Evolutionary conservation across 2,888 invertebrate species (phyloP), one percentile per base, ranked within the genome.

Genomic region (Troides helena): DNA sequence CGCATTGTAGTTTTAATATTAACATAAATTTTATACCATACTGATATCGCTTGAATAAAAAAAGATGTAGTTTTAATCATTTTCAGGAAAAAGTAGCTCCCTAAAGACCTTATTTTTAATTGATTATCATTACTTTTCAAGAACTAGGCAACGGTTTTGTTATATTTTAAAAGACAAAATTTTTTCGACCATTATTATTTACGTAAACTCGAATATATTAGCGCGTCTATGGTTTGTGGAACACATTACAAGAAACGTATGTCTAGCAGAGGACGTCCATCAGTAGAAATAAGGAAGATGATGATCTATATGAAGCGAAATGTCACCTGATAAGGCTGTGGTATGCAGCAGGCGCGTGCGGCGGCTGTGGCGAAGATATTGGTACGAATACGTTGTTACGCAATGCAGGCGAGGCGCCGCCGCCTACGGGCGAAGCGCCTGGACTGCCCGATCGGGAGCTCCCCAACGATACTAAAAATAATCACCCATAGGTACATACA

Each of bases 361-460:
- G 94, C 69, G 93, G 93, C 78, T 94, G 94, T 73, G 95, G 95
- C 77, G 95, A 96, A 36, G 95, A 95, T 79, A 98, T 98, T 46
- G 99, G 98, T 93, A 98, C 96, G 87, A 98, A 98, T 76, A 98
- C 95, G 88, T 98, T 97, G 85, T 96, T 96, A 75, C 96, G 94
- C 71, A 96, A 94, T 56, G 96, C 96, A 65, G 77, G 82, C 64
- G 84, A 89, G 94, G 67, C 64, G 12, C 93, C 82, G 46, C 78
- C 80, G 72, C 79, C 81, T 72, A 82, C 81, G 65, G 96, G 95
- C 59, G 97, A 96, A 83, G 97, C 98, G 56, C 98, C 97, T 63
- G 98, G 98, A 65, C 98, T 98, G 67, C 97, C 98, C 58, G 98
- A 98, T 72, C 98, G 95, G 21, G 98, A 98, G 86, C 98, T 98